Conservation (phyloP, 2,888 invertebrate genomes). For the Helleia helle region DNA sequence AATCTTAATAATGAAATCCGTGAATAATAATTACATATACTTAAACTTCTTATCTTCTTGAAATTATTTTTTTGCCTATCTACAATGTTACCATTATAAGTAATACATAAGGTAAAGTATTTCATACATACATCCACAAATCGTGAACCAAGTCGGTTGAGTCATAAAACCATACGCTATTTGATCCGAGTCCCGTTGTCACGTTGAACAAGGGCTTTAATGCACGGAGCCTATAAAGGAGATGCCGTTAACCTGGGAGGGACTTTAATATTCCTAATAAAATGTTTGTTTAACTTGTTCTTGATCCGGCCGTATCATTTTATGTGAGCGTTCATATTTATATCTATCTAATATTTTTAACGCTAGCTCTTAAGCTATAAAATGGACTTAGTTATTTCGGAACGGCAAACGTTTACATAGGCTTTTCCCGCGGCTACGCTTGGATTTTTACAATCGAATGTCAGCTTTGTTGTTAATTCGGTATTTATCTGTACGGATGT, state of each 20-base stretch:
- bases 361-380: not conserved
- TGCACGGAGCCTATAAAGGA: not conserved
- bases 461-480: no score
- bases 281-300: not conserved
- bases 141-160: not conserved
- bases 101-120: no score
- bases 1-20: no score
- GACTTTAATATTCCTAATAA: not conserved
- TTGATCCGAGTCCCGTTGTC: not conserved
- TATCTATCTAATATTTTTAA: not conserved
- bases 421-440: no score
- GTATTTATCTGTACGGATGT: no score
- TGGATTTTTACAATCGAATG: no score
- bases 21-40: no score
- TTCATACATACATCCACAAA: no score
- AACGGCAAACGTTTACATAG: no score
- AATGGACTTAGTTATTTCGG: not conserved
- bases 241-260: not conserved
- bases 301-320: not conserved
- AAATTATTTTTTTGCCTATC: no score
- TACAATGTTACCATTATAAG: no score
- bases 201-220: not conserved
- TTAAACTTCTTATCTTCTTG: no score
- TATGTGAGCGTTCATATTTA: not conserved
- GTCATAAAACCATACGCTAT: not conserved